phyloP scores from a whole-genome alignment of 2,113 vertebrate genomes.

The Heliornis fulica region DNA sequence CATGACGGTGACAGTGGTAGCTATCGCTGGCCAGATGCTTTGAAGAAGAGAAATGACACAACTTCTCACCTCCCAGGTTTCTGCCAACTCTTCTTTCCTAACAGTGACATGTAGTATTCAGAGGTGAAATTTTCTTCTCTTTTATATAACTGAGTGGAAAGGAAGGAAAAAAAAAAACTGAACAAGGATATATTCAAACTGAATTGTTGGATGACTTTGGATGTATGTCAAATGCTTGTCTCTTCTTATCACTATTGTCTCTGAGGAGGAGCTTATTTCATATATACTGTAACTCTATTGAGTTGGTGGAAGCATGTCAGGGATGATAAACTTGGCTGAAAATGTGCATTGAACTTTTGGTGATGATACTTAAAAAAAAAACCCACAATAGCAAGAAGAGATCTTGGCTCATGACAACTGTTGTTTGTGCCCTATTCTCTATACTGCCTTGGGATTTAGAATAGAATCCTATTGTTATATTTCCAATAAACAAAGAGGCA shows the following conservation, averaged over 20 bases:
- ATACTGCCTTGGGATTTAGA: neutral
- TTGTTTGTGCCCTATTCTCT: neutral
- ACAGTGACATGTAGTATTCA: neutral
- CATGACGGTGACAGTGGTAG: neutral
- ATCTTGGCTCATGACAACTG: neutral
- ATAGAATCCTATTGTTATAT: conserved; percentile 11
- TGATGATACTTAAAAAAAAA: neutral
- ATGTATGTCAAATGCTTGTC: neutral
- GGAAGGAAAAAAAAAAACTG: neutral
- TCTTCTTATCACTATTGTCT: neutral
- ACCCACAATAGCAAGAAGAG: fast-evolving
- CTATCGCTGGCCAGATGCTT: neutral
- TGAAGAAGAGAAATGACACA: neutral
- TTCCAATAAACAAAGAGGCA: conserved; percentile 17
- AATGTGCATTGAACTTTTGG: neutral
- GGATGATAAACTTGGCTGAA: neutral
- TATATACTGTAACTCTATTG: neutral
- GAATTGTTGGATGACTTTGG: neutral
- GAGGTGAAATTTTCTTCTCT: neutral
- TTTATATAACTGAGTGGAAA: neutral
- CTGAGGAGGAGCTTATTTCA: neutral
- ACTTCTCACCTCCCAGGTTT: neutral
- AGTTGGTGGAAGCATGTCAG: neutral
- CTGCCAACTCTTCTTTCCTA: neutral
- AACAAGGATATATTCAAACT: neutral